Percentiles rank a stretch among this genome's conserved stretches.
Conservation (phyloP, 1,140 invertebrate genomes). For the Microplitis mediator region DNA sequence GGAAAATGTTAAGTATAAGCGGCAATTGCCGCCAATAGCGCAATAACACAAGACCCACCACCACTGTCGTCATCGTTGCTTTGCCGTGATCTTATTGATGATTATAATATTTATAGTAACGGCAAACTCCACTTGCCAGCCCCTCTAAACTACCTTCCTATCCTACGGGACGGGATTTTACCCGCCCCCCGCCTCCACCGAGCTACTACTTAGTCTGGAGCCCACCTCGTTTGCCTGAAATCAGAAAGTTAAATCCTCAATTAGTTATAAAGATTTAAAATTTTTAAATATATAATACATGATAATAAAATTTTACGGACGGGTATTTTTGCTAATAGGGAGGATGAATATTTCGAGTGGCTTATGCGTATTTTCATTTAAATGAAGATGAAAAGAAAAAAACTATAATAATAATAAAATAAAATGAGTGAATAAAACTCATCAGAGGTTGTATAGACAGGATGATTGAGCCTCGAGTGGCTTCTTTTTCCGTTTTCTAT, state of each 20-base stretch:
- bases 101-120: constrained; percentile 29
- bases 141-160: constrained; percentile 44
- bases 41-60: constrained; percentile 5
- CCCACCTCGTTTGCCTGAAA: constrained; percentile 19
- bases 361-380: background rate
- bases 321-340: background rate
- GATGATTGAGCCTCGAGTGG: constrained; percentile 5
- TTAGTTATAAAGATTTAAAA: too few species aligned
- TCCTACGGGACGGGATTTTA: constrained; percentile 37
- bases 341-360: background rate
- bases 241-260: background rate
- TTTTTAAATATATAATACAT: background rate
- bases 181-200: constrained; percentile 24
- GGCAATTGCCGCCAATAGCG: constrained; percentile 11
- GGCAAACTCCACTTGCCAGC: constrained; percentile 36
- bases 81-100: background rate
- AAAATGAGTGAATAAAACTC: constrained; percentile 6
- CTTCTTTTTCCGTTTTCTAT: background rate
- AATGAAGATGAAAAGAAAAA: background rate
- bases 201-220: background rate
- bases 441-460: background rate
- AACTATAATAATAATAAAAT: background rate
- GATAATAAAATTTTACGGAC: background rate
- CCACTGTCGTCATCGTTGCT: constrained; percentile 20
- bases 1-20: constrained; percentile 30